Percentiles rank a stretch among this genome's conserved stretches.
Conservation (phyloP, 2,797 vertebrate species). For the Poecile montanus region DNA sequence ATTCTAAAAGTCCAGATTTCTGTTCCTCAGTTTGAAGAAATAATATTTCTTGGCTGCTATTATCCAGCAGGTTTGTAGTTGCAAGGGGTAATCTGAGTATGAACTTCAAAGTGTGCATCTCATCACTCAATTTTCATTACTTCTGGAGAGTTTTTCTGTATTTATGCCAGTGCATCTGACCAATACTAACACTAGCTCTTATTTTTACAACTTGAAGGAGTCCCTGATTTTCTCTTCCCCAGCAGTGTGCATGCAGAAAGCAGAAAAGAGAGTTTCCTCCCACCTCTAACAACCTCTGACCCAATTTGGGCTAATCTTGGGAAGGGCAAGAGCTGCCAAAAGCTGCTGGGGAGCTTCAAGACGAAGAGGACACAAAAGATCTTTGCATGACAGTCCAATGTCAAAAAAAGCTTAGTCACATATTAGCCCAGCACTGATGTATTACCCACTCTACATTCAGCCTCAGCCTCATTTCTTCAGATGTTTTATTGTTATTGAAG, state of each 20-base stretch:
- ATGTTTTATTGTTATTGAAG: background rate
- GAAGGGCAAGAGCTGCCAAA: background rate
- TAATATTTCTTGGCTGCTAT: background rate
- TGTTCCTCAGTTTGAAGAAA: background rate
- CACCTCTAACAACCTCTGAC: slow-evolving; percentile 20
- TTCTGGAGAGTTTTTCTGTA: background rate
- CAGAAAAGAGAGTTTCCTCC: background rate
- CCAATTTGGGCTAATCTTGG: background rate
- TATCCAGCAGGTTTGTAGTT: background rate
- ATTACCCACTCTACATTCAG: background rate
- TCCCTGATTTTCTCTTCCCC: background rate
- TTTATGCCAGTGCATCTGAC: background rate
- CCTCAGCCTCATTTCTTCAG: background rate
- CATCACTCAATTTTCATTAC: background rate
- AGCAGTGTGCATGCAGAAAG: background rate
- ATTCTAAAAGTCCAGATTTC: background rate
- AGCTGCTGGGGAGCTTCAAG: background rate
- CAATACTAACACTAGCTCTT: background rate
- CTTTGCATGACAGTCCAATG: background rate
- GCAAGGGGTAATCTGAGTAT: background rate
- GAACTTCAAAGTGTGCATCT: background rate
- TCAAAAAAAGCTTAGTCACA: background rate
- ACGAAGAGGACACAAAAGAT: background rate
- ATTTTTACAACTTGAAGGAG: background rate
- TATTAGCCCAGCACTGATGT: background rate